Evolutionary conservation across 1,140 invertebrate genomes (phyloP).

Genomic region (Globodera rostochiensis): DNA sequence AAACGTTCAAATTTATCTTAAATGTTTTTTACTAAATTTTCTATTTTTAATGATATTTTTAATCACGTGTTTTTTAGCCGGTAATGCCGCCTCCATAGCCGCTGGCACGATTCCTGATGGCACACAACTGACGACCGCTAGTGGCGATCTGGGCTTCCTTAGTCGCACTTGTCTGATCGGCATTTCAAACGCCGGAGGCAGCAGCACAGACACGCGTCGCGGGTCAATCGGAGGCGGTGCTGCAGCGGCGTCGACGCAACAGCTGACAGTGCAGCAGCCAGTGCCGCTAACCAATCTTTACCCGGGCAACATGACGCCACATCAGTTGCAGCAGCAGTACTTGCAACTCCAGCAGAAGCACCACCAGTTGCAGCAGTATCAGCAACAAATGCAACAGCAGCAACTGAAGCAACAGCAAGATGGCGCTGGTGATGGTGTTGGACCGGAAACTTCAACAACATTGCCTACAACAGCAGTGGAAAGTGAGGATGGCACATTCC

Average conservation of each 20-base stretch:
- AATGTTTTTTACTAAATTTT: neutral
- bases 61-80: neutral
- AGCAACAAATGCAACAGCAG: constrained; percentile 21
- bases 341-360: constrained; percentile 27
- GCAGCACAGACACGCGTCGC: neutral
- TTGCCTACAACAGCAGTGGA: neutral
- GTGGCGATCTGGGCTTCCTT: constrained; percentile 22
- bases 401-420: neutral
- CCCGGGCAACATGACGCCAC: constrained; percentile 28
- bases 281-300: constrained; percentile 14
- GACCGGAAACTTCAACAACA: neutral
- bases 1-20: neutral
- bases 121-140: constrained; percentile 1
- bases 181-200: constrained; percentile 19
- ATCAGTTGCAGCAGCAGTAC: constrained; percentile 29
- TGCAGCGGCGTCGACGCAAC: neutral
- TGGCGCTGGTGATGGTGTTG: too few species aligned
- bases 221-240: constrained; percentile 16
- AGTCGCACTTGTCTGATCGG: constrained; percentile 36
- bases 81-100: neutral
- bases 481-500: neutral
- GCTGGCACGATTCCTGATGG: neutral
- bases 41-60: neutral
- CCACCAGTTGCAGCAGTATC: constrained; percentile 22
- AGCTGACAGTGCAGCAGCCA: constrained; percentile 14